phyloP scores from a whole-genome alignment of 1,140 invertebrate species.

The Olivierus martensii region DNA sequence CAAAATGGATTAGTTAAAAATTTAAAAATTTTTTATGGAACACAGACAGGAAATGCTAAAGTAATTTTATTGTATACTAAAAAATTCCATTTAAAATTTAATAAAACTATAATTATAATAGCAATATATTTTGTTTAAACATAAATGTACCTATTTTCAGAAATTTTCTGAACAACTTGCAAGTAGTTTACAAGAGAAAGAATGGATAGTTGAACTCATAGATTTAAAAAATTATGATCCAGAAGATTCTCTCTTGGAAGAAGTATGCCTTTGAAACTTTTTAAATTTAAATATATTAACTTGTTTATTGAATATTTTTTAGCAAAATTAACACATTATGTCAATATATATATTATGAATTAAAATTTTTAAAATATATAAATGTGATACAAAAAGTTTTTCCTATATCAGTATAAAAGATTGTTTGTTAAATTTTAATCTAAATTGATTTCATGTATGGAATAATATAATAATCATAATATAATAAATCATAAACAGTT shows the following conservation, averaged over 20 bases:
- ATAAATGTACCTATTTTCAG: slow-evolving; percentile 1
- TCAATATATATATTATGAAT: too few relatives aligned
- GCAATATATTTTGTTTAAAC: neutral
- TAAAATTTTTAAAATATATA: too few relatives aligned
- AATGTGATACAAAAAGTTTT: too few relatives aligned
- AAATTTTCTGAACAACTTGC: slow-evolving; percentile 24
- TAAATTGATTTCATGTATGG: too few relatives aligned
- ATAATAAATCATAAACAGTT: too few relatives aligned
- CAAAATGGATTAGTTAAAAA: slow-evolving; percentile 1
- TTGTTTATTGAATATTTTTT: too few relatives aligned
- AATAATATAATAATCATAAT: too few relatives aligned
- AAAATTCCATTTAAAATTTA: neutral
- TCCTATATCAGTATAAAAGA: too few relatives aligned
- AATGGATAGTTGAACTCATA: slow-evolving; percentile 21
- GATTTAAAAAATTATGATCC: slow-evolving; percentile 24
- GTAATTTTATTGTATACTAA: slow-evolving; percentile 21
- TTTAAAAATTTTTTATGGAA: slow-evolving; percentile 32
- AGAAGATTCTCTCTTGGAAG: neutral
- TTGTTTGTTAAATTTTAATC: too few relatives aligned
- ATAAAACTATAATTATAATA: neutral
- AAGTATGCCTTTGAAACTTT: too few relatives aligned
- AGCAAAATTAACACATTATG: too few relatives aligned
- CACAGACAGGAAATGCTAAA: slow-evolving; percentile 33
- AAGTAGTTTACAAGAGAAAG: slow-evolving; percentile 20
- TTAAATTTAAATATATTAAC: too few relatives aligned